A percentile compares a stretch with the other conserved stretches of the same genome.
phyloP scores from a whole-genome alignment of 2,113 vertebrate species.

The Uria aalge region DNA sequence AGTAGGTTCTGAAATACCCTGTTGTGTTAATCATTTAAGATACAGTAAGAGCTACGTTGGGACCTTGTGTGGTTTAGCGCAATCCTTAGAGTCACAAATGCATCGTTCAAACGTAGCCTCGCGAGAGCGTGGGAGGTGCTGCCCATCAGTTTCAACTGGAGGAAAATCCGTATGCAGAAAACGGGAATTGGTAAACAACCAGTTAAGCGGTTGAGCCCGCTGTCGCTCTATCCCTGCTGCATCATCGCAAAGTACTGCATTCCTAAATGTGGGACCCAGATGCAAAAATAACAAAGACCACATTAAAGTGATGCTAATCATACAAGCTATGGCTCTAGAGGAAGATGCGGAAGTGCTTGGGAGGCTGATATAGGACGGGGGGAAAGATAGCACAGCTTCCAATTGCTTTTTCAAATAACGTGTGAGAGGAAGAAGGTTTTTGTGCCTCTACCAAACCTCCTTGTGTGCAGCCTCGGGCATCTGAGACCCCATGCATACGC shows the following conservation, averaged over 20 bases:
- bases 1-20: background rate
- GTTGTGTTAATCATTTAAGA: background rate
- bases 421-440: background rate
- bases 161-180: background rate
- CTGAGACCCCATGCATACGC: accelerated
- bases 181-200: background rate
- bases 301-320: slow-evolving; percentile 62
- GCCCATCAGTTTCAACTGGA: background rate
- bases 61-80: background rate
- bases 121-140: background rate
- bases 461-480: background rate
- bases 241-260: background rate
- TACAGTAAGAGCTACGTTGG: background rate
- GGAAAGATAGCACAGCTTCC: background rate
- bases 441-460: background rate
- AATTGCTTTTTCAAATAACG: background rate
- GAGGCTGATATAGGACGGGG: background rate
- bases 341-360: background rate
- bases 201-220: background rate
- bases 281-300: slow-evolving; percentile 54
- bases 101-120: background rate
- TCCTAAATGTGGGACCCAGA: slow-evolving; percentile 71
- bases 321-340: background rate
- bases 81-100: background rate
- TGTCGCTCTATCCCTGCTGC: background rate